These are phyloP conservation scores for Globodera ellingtonae DNA, from an alignment of 1,140 invertebrate genomes.

Conservation along the genomic window DNA sequence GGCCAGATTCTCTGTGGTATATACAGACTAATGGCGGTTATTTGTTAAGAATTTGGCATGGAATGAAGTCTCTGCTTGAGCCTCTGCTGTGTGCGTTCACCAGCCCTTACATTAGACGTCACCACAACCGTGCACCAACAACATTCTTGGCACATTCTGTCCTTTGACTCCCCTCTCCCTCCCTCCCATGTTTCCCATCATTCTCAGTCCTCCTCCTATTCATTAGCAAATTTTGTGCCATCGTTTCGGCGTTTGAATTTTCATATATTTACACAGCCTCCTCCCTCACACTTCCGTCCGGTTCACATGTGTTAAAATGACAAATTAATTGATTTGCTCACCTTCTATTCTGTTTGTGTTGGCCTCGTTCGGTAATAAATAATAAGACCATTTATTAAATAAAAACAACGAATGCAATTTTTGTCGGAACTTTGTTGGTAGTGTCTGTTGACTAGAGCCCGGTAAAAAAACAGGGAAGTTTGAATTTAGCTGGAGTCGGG, in stretches of 20 bases:
- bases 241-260: not conserved
- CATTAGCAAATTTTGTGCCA: not conserved
- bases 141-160: no score
- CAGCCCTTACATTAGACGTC: not conserved
- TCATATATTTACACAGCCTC: no score
- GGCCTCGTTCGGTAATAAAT: not conserved
- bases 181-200: not conserved
- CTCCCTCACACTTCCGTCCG: not conserved
- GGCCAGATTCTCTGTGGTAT: no score
- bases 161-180: not conserved
- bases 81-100: not conserved
- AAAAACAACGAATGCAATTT: not conserved
- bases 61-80: constrained; percentile 13
- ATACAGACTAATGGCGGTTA: not conserved
- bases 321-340: not conserved
- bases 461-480: no score
- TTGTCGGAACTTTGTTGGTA: not conserved
- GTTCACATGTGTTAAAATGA: not conserved
- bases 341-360: not conserved
- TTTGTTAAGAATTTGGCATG: constrained; percentile 29
- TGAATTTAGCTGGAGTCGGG: no score
- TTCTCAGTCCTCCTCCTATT: not conserved
- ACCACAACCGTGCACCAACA: not conserved
- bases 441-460: no score
- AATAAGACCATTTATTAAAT: not conserved